Base-by-base conservation (phyloP, 2,113 vertebrate genomes). In the Sula dactylatra region DNA sequence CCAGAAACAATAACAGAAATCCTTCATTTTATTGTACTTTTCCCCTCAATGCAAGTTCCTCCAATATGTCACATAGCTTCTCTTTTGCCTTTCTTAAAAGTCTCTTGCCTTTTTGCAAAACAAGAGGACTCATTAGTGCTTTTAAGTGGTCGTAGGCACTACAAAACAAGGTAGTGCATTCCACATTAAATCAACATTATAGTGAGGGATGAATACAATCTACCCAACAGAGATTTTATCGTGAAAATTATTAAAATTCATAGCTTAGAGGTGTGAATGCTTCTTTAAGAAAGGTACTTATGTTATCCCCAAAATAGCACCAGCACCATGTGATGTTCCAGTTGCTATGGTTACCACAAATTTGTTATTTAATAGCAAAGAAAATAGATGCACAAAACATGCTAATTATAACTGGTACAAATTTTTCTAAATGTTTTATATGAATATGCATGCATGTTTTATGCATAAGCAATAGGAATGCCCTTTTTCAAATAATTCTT, bases 291-390 rank as follows among this genome's bases (percentile, higher is more conserved):
- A 98, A 98, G 98, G 97, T 98, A 98, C 97, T 98, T 98, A 96
- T 96, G 97, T 97, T 98, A 98, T 98, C 97, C 98, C 89, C 98
- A 98, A 98, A 98, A 98, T 98, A 98, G 98, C 97, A 98, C 90
- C 92, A 97, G 89, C 97, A 96, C 97, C 97, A 98, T 97, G 98
- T 98, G 98, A 98, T 98, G 94, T 97, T 98, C 96, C 95, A 95
- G 98, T 98, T 98, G 97, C 98, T 97, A 98, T 98, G 98, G 98
- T 98, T 98, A 98, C 98, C 95, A 98, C 98, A 98, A 98, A 98
- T 98, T 98, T 98, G 98, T 98, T 98, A 98, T 98, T 98, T 98
- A 98, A 98, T 98, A 98, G 98, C 98, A 98, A 98, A 98, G 98
- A 98, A 98, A 98, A 98, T 98, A 98, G 98, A 98, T 98, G 98